Conservation (phyloP, 2,888 invertebrate genomes). For the Chrysolina oricalcia region DNA sequence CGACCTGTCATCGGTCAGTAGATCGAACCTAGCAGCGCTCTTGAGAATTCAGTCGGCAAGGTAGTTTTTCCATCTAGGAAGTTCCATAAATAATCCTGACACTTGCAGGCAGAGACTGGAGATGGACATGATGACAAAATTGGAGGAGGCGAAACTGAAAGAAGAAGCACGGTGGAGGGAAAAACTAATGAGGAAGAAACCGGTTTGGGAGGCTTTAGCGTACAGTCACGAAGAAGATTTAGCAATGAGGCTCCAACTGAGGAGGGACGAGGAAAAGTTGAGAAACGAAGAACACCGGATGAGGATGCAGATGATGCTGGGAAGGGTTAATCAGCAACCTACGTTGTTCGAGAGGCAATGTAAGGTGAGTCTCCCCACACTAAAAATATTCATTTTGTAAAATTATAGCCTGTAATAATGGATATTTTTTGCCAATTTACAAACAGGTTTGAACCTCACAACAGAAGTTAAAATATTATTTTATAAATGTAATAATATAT, state of each 20-base stretch:
- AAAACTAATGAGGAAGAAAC: constrained; percentile 77
- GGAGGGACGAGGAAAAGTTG: constrained; percentile 80
- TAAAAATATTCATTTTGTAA: too few relatives aligned
- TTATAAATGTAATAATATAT: too few relatives aligned
- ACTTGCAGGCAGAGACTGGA: constrained; percentile 76
- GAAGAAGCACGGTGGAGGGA: constrained; percentile 77
- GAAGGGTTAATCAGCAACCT: constrained; percentile 81
- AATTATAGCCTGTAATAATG: too few relatives aligned
- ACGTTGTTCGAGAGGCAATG: constrained; percentile 82
- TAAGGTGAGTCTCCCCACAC: too few relatives aligned
- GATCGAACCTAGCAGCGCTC: constrained; percentile 81
- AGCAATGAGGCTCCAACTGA: constrained; percentile 78
- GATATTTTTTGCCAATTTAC: too few relatives aligned
- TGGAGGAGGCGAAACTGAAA: constrained; percentile 77
- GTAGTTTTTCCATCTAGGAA: constrained; percentile 57
- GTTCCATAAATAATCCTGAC: neutral
- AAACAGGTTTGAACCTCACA: too few relatives aligned
- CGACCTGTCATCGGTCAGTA: constrained; percentile 72
- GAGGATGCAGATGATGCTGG: constrained; percentile 83
- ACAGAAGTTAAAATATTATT: too few relatives aligned
- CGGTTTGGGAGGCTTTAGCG: constrained; percentile 81
- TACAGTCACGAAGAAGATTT: constrained; percentile 81
- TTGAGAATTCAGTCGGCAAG: constrained; percentile 78
- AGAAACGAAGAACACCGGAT: constrained; percentile 80
- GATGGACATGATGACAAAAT: constrained; percentile 75